Base-by-base conservation (phyloP, 1,140 invertebrate species). In the Ceratina calcarata region DNA sequence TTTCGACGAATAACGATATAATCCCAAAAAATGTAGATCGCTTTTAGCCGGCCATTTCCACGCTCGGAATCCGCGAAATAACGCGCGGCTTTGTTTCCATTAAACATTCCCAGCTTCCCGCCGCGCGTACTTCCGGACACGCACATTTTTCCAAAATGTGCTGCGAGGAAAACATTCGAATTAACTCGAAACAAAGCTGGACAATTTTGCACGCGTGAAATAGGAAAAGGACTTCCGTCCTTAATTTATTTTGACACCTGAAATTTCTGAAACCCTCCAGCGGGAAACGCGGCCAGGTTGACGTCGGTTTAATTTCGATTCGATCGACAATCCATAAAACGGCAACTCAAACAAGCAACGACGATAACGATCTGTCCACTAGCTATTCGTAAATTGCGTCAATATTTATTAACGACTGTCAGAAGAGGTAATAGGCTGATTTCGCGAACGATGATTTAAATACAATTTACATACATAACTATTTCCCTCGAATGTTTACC, bases 321-420 rank as follows among this genome's bases (percentile, higher is more conserved):
- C 45, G 7, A 78, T 51, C 58, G 75, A 55, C 67, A 37, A 78
- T 37, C 37, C 67, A 51, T 62, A 55, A 71, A 78, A 32, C 58
- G 32, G 27, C 58, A 16, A 49, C 45, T n/a, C 71, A 71, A 71
- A 71, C 62, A 55, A 55, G 32, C 24, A 20, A 18, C 18, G 49
- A 45, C 58, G 67, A 78, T 78, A 78, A 78, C 75, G 68, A 78
- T 78, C 75, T 71, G 68, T 78, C 67, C 75, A 71, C 71, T 78
- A 78, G 24, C 57, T 61, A 71, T 62, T 55, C 75, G 75, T 55
- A 71, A 78, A 78, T 78, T 62, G 57, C n/a, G 58, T 71, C 75
- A 78, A 78, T 78, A 78, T 78, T 78, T 78, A 78, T 78, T 78
- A 71, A 78, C 75, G 51, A 64, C 75, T 64, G 67, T 27, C 67